These are phyloP conservation scores for Ochropleura plecta DNA, from an alignment of 2,888 invertebrate species.

Conservation along the genomic window DNA sequence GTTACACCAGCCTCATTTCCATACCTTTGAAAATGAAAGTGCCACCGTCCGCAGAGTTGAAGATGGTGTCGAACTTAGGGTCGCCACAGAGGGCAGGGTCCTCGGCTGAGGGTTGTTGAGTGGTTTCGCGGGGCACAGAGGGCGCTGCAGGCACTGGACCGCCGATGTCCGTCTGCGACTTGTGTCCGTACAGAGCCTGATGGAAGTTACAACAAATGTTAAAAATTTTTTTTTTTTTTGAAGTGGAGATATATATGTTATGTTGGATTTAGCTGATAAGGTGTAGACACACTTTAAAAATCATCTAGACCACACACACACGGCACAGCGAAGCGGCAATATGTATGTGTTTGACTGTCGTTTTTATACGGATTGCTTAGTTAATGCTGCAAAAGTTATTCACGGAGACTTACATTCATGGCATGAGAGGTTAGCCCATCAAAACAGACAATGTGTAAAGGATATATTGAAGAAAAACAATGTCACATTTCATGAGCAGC, in stretches of 20 bases:
- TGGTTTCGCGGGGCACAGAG: constrained; percentile 83
- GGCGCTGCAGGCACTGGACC: constrained; percentile 76
- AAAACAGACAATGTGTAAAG: no score
- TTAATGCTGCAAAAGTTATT: no score
- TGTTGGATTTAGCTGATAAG: neutral
- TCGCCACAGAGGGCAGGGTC: constrained; percentile 94
- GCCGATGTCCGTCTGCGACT: constrained; percentile 85
- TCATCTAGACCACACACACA: no score
- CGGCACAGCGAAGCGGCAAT: no score
- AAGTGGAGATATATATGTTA: neutral
- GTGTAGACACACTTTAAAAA: neutral
- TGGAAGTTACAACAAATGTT: neutral
- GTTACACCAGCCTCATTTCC: constrained; percentile 10
- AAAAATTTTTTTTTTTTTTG: neutral
- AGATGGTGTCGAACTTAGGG: constrained; percentile 96
- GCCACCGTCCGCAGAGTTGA: constrained; percentile 96
- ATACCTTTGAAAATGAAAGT: constrained; percentile 97
- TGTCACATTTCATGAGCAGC: no score
- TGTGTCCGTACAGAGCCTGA: constrained; percentile 94
- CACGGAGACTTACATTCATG: no score
- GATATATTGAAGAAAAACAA: no score
- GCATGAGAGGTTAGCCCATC: no score
- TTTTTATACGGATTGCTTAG: no score
- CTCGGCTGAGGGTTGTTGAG: constrained; percentile 90
- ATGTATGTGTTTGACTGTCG: no score